These are phyloP conservation scores for Hormiphora californensis DNA, from an alignment of 37 sponge, comb jelly and placozoan genomes.

Conservation along the genomic window DNA sequence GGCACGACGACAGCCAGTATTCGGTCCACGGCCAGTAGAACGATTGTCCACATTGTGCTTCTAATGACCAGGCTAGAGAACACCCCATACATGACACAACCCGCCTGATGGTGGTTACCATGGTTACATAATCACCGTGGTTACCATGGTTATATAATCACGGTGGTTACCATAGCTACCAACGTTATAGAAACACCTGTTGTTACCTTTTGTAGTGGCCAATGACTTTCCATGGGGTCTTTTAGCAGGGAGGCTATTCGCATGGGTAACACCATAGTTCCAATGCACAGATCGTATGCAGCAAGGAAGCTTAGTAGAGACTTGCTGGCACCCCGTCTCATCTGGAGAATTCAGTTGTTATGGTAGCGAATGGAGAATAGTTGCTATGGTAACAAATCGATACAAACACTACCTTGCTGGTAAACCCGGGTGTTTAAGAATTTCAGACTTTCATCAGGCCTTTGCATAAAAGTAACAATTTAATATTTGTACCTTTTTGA, in stretches of 20 bases:
- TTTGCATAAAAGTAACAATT: not conserved
- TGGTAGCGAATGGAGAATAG: not conserved
- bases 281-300: conserved; percentile 14
- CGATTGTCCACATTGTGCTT: conserved; percentile 49
- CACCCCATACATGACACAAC: conserved; percentile 4
- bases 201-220: conserved; percentile 40
- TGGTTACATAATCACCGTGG: not conserved
- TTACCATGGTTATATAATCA: not conserved
- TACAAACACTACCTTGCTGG: not conserved
- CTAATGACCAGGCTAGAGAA: not conserved
- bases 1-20: conserved; percentile 14
- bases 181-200: not conserved
- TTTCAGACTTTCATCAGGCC: not conserved
- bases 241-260: conserved; percentile 6
- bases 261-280: conserved; percentile 10
- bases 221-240: not conserved
- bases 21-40: conserved; percentile 20
- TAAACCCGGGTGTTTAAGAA: not conserved
- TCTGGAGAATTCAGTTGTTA: not conserved
- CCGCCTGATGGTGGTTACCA: no score
- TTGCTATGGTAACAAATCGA: not conserved
- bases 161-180: not conserved
- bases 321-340: conserved; percentile 3
- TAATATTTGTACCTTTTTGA: not conserved
- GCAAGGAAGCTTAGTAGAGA: not conserved